Base-by-base conservation (phyloP, 2,888 invertebrate species). In the Aleiodes testaceus region DNA sequence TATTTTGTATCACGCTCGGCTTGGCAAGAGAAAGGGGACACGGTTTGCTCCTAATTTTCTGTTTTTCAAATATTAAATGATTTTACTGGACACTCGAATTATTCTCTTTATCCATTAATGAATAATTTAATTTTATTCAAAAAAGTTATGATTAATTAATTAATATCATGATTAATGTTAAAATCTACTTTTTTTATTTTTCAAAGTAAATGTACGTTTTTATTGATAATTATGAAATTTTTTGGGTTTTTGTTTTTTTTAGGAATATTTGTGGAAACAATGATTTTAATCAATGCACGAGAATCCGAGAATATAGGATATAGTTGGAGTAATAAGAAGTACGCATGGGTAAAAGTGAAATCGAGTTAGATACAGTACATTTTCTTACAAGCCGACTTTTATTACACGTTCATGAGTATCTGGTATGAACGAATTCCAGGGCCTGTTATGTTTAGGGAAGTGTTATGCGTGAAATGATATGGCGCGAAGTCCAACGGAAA, bases 1-100 rank as follows among this genome's bases (percentile, higher is more conserved):
- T 87, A 86, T 85, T 86, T 85, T 86, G 82, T 85, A 82, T 80
- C 84, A 87, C 86, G 87, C 84, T 87, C 86, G 81, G 86, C 85
- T 87, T 86, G 83, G 86, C 84, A 87, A 87, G 87, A 87, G 87
- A 87, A 87, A 87, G 87, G 87, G 86, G 87, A 87, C 86, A 87
- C 82, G 66, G 52, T 85, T 82, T 85, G 85, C 85, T 87, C 87
- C 87, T 85, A 87, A 87, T 87, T 87, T 77, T 87, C 86, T 85
- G 86, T 79, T 82, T 85, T 82, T 82, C 82, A 70, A 42, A 66
- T 67, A 59, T 53, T 30, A 16, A 59, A 2, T 59, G 59, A 59
- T 42, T 59, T 59, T 55, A 59, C 67, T 22, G 53, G 45, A 26
- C 45, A 45, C n/a, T n/a, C n/a, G n/a, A n/a, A n/a, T 7, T 30